phyloP scores from a whole-genome alignment of 1,140 invertebrate genomes.

The Calephelis virginiensis region DNA sequence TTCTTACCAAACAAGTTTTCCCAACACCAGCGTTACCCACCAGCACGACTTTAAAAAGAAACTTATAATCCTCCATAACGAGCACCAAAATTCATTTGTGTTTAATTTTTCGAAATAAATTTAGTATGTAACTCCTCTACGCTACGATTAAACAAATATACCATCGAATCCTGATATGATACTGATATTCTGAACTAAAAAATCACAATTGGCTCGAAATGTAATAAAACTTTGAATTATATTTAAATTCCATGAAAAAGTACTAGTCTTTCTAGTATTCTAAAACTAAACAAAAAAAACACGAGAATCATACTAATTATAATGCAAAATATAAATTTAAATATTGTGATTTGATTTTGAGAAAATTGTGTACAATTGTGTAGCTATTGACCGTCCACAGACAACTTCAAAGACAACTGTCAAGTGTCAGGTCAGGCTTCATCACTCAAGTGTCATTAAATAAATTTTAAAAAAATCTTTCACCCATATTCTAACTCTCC shows the following conservation, averaged over 20 bases:
- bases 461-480: no score
- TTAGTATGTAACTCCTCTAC: conserved; percentile 53
- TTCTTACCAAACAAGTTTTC: conserved; percentile 94
- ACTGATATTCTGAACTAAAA: conserved; percentile 36
- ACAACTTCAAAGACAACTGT: no score
- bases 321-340: no score
- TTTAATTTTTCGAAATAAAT: conserved; percentile 49
- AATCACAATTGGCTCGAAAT: not conserved
- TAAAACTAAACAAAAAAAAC: no score
- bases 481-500: no score
- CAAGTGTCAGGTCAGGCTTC: no score
- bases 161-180: conserved; percentile 49
- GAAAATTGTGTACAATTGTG: no score
- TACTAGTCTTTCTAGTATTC: not conserved
- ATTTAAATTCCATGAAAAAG: not conserved
- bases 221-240: not conserved
- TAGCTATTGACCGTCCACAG: no score
- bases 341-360: no score
- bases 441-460: no score
- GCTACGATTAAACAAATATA: conserved; percentile 65
- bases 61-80: conserved; percentile 98
- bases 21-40: conserved; percentile 97
- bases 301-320: no score
- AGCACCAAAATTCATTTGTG: conserved; percentile 62
- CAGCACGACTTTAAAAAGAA: conserved; percentile 97